These are phyloP conservation scores for Muscicapa striata DNA, from an alignment of 2,797 vertebrate species.

Conservation along the genomic window DNA sequence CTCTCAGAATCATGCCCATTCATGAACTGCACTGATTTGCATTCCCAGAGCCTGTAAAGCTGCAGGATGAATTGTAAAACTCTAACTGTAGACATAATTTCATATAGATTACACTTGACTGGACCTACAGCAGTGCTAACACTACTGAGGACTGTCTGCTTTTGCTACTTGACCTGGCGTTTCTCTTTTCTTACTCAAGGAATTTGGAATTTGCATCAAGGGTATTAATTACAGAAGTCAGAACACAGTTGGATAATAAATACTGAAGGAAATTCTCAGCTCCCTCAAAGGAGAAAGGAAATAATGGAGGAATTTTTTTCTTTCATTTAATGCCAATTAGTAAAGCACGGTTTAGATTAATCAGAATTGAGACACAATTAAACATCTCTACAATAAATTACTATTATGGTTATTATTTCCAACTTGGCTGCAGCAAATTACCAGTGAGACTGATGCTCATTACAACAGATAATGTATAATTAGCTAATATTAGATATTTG, in stretches of 20 bases:
- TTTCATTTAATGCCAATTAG: conserved; percentile 11
- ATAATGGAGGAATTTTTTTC: background rate
- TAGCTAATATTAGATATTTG: background rate
- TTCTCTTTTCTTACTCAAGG: conserved; percentile 18
- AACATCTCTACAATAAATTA: background rate
- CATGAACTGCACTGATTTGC: background rate
- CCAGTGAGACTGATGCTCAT: background rate
- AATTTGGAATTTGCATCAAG: conserved; percentile 37
- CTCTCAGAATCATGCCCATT: background rate
- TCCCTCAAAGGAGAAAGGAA: background rate
- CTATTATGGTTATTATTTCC: conserved; percentile 14
- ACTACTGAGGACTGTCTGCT: conserved; percentile 7
- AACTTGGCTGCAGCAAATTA: conserved; percentile 7
- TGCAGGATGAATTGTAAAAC: conserved; percentile 21
- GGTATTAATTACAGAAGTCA: conserved; percentile 29
- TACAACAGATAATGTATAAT: background rate
- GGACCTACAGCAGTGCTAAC: background rate
- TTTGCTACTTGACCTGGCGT: conserved; percentile 9
- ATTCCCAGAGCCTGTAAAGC: background rate
- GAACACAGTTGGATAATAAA: background rate
- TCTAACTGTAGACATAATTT: background rate
- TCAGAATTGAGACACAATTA: background rate
- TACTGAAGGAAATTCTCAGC: background rate
- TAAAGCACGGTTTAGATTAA: conserved; percentile 27
- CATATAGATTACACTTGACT: background rate